A percentile compares a stretch with the other conserved stretches of the same genome.
phyloP scores from a whole-genome alignment of 1,140 invertebrate species.

The Drosophila nikananu region DNA sequence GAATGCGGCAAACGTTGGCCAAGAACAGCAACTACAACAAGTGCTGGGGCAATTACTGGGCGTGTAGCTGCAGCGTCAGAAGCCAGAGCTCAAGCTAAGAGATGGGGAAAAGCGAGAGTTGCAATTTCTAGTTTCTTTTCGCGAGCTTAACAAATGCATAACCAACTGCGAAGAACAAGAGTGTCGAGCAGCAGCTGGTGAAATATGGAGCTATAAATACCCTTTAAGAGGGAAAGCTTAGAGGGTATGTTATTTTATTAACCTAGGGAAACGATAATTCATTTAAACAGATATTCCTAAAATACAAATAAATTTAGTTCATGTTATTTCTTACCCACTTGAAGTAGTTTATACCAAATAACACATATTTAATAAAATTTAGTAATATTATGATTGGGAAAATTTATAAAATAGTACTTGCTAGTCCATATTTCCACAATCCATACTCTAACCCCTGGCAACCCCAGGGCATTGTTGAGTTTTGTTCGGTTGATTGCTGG shows the following conservation, averaged over 20 bases:
- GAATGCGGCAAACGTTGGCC: constrained; percentile 43
- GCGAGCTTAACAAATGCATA: constrained; percentile 62
- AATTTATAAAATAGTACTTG: too few relatives aligned
- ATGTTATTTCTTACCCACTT: neutral
- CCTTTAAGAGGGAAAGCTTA: neutral
- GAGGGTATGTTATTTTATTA: neutral
- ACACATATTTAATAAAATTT: neutral
- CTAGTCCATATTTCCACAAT: neutral
- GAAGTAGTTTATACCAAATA: too few relatives aligned
- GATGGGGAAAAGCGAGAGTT: constrained; percentile 36
- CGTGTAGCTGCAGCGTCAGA: constrained; percentile 52
- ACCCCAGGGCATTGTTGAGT: constrained; percentile 41
- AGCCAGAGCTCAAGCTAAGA: constrained; percentile 26
- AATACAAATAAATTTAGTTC: neutral
- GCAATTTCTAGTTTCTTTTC: constrained; percentile 62
- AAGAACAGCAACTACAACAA: constrained; percentile 44
- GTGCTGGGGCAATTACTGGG: constrained; percentile 68
- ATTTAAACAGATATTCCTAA: neutral
- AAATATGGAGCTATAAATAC: neutral
- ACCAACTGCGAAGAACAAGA: constrained; percentile 34
- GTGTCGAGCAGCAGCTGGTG: neutral
- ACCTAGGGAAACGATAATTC: neutral
- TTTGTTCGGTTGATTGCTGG: constrained; percentile 46
- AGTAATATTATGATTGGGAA: neutral
- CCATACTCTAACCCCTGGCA: constrained; percentile 6